phyloP scores from a whole-genome alignment of 1,140 invertebrate genomes.

The Caenorhabditis tropicalis region DNA sequence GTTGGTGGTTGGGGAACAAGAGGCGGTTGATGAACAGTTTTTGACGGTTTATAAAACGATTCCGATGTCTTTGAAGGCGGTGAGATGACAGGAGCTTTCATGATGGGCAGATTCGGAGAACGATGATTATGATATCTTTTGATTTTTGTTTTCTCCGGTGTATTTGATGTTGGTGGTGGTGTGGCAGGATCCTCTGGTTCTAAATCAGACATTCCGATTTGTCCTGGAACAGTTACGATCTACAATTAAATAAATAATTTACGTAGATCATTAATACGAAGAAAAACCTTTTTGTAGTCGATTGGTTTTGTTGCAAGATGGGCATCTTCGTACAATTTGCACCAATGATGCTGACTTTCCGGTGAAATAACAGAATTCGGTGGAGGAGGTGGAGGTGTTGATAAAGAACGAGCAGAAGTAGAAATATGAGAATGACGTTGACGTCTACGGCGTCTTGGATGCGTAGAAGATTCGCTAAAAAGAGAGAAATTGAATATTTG shows the following conservation, averaged over 20 bases:
- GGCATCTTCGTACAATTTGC: neutral
- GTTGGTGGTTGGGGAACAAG: neutral
- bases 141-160: neutral
- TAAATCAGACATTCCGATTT: neutral
- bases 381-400: neutral
- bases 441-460: neutral
- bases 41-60: neutral
- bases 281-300: neutral
- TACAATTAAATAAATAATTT: neutral
- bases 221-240: neutral
- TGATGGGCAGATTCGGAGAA: neutral
- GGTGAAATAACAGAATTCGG: neutral
- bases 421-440: neutral
- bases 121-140: neutral
- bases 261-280: neutral
- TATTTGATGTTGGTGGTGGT: neutral
- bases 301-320: neutral
- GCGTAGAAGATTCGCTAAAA: neutral
- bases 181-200: neutral
- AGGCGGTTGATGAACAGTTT: slow-evolving; percentile 1
- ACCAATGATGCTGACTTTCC: neutral
- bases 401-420: neutral
- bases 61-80: neutral
- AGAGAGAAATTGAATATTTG: neutral
- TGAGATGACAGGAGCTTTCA: neutral